Base-by-base conservation (phyloP, 1,140 invertebrate species). In the Melipona quadrifasciata region DNA sequence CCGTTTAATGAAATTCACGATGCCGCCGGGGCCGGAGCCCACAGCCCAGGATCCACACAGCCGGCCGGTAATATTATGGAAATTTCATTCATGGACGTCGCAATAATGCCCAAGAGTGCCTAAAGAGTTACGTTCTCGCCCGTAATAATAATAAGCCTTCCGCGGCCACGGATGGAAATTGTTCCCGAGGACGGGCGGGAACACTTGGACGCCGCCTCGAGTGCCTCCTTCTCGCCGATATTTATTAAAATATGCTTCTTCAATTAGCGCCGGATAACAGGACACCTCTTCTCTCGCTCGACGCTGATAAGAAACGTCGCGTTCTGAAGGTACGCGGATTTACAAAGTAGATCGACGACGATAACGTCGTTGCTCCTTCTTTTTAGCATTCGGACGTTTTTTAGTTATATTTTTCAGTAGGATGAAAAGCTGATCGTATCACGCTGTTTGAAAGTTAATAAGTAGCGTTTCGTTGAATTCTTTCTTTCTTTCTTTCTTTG, bases 1-100 rank as follows among this genome's bases (percentile, higher is more conserved):
- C 68, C 77, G 85, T 80, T 87, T 89, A 89, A 89, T 89, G 88
- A 89, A 87, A 89, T 89, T 89, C 88, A 78, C 75, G 51, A 71
- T 73, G 70, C 51, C 81, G 64, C 8, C 39, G 24, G 67, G 67
- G 24, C 68, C 24, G n/a, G 47, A 47, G 39, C 39, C 39, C 39
- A 27, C 64, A 16, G 47, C 24, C 34, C 65, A 55, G 58, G 88
- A 90, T 89, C 87, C 87, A 87, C 74, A 76, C 39, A 4, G 39
- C 68, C 61, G 73, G 61, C 70, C 39, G 31, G 68, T 86, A 84
- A 88, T 90, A 74, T 80, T 86, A 91, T 91, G 89, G 86, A 91
- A 90, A 91, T 91, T 90, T 90, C 75, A 82, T 89, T 91, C 82
- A 84, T 86, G 68, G 57, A 31, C 71, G 68, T 84, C 68, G 78